Evolutionary conservation across 1,140 invertebrate genomes (phyloP).

Genomic region (Mactra quadrangularis): DNA sequence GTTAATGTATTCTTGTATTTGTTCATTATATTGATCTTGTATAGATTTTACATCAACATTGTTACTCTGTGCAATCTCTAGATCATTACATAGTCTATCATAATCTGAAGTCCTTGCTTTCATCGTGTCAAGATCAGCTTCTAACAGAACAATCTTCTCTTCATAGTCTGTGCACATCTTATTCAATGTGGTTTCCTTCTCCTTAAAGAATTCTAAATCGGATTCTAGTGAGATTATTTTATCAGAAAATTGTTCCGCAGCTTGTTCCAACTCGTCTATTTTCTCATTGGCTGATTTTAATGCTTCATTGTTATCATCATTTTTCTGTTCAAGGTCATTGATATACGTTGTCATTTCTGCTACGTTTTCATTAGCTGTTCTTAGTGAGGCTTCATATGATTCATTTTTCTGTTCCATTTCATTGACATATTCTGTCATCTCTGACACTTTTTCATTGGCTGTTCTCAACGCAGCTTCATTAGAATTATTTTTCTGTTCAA

Average conservation of each 20-base stretch:
- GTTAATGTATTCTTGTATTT: conserved; percentile 22
- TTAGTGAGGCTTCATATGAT: neutral
- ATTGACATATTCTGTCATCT: conserved; percentile 38
- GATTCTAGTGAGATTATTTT: conserved; percentile 28
- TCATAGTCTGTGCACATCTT: conserved; percentile 41
- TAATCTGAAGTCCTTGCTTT: conserved; percentile 35
- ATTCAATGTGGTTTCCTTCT: conserved; percentile 29
- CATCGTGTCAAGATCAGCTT: conserved; percentile 39
- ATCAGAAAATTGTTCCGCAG: conserved; percentile 4
- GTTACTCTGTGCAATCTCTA: conserved; percentile 54
- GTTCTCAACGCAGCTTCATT: conserved; percentile 1
- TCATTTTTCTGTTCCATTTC: conserved; percentile 1
- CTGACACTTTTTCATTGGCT: conserved; percentile 29
- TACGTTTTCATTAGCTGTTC: conserved; percentile 23
- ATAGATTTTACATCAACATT: conserved; percentile 40
- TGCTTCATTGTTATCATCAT: neutral
- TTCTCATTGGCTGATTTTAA: conserved; percentile 24
- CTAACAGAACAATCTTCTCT: conserved; percentile 34
- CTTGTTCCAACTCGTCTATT: conserved; percentile 31
- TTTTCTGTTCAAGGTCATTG: conserved; percentile 3
- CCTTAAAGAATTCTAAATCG: conserved; percentile 28
- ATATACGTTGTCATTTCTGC: conserved; percentile 39
- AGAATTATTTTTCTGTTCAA: neutral
- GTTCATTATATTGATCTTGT: conserved; percentile 36
- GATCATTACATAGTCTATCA: conserved; percentile 33